Evolutionary conservation across 2,113 vertebrate species (phyloP).

Genomic region (Bos javanicus): DNA sequence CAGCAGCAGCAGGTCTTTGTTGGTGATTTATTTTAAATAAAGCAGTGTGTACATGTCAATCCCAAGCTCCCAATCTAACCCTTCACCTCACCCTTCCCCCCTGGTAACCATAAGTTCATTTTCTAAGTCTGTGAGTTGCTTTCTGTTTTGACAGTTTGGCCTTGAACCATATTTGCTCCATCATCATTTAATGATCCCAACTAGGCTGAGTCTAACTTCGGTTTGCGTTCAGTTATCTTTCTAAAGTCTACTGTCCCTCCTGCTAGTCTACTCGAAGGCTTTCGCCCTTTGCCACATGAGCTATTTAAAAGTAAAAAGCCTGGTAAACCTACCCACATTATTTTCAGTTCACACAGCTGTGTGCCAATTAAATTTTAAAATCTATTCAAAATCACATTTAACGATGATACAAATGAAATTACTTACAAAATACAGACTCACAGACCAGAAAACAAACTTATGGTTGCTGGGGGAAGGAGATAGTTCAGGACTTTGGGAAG

Average conservation of each 20-base stretch:
- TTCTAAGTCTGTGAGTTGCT: neutral
- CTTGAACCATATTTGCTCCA: neutral
- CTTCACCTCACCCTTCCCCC: neutral
- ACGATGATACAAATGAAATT: neutral
- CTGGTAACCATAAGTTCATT: neutral
- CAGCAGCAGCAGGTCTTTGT: neutral
- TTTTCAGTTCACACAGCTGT: neutral
- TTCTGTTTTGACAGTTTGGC: neutral
- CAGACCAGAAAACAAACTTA: neutral
- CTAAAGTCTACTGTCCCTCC: neutral
- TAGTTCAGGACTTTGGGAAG: neutral
- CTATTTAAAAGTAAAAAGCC: neutral
- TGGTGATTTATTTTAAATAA: neutral
- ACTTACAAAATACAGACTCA: neutral
- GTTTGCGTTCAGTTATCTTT: neutral
- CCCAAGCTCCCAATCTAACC: neutral
- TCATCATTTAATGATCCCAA: neutral
- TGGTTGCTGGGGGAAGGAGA: neutral
- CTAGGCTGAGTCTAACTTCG: neutral
- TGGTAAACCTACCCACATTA: neutral
- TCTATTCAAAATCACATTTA: constrained; percentile 30
- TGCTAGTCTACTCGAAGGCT: neutral
- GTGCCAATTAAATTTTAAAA: constrained; percentile 19
- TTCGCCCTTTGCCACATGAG: neutral
- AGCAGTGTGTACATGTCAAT: neutral